Evolutionary conservation across 2,888 invertebrate genomes (phyloP).

Genomic region (Hedya salicella): DNA sequence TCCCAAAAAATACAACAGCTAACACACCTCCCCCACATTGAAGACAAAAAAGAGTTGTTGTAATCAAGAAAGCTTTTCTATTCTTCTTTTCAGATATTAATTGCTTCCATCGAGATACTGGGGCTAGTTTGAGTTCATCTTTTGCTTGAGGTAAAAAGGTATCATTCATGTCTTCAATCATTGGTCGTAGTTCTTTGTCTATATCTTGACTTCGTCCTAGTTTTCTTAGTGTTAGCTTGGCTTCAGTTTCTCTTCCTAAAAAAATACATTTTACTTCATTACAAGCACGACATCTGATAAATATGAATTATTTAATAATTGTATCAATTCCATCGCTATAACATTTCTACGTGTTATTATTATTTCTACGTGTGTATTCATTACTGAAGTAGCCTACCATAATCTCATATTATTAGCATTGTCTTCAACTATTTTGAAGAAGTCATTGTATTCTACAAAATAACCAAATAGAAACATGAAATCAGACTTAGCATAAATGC

Average conservation of each 20-base stretch:
- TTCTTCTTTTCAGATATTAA: constrained; percentile 12
- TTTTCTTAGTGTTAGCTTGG: not conserved
- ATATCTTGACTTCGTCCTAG: constrained; percentile 16
- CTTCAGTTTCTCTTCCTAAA: constrained; percentile 6
- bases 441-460: too few relatives aligned
- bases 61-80: constrained; percentile 8
- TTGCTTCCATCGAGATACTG: not conserved
- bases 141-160: not conserved
- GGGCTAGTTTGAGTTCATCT: not conserved
- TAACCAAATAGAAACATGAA: too few relatives aligned
- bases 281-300: too few relatives aligned
- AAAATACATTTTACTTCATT: not conserved
- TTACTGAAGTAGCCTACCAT: too few relatives aligned
- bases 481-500: too few relatives aligned
- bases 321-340: too few relatives aligned
- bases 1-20: constrained; percentile 13
- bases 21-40: constrained; percentile 1
- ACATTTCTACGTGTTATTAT: too few relatives aligned
- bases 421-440: too few relatives aligned
- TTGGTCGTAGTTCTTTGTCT: constrained; percentile 11
- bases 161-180: not conserved
- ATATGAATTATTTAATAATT: too few relatives aligned
- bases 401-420: too few relatives aligned
- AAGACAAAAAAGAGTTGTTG: constrained; percentile 1
- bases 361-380: too few relatives aligned